phyloP scores from a whole-genome alignment of 1,140 invertebrate species.

The Drosophila arizonae region DNA sequence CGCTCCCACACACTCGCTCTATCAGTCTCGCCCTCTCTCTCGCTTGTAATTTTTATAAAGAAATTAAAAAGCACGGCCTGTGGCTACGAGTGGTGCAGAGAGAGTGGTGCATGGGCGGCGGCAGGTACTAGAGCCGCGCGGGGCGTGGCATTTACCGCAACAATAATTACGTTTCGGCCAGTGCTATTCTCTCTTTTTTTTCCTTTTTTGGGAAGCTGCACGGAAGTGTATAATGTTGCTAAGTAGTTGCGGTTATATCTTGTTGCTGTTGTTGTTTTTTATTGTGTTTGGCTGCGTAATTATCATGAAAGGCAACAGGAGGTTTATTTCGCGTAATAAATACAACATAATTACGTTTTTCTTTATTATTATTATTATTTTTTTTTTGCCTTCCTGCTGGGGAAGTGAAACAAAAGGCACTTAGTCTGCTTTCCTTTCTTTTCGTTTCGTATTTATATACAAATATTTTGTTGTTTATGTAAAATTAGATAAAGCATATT shows the following conservation, averaged over 20 bases:
- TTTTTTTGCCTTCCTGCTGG: slow-evolving; percentile 3
- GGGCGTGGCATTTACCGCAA: slow-evolving; percentile 64
- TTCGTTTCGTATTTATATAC: slow-evolving; percentile 3
- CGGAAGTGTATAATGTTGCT: slow-evolving; percentile 80
- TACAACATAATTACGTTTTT: slow-evolving; percentile 72
- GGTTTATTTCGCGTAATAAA: slow-evolving; percentile 75
- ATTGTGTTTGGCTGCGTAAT: slow-evolving; percentile 58
- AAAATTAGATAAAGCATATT: slow-evolving; percentile 26
- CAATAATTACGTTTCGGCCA: slow-evolving; percentile 78
- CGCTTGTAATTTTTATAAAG: slow-evolving; percentile 51
- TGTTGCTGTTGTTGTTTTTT: slow-evolving; percentile 33
- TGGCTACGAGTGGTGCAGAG: slow-evolving; percentile 37
- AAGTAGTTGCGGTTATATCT: slow-evolving; percentile 75
- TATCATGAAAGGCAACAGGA: slow-evolving; percentile 77
- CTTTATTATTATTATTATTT: too few relatives aligned
- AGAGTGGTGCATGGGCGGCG: background rate
- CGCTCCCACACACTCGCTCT: slow-evolving; percentile 9
- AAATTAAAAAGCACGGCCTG: slow-evolving; percentile 73
- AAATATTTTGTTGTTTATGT: slow-evolving; percentile 8
- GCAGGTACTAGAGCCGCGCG: slow-evolving; percentile 5
- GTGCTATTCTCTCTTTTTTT: background rate
- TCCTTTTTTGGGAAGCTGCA: slow-evolving; percentile 58
- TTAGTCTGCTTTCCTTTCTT: slow-evolving; percentile 9
- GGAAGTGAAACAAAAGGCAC: slow-evolving; percentile 31
- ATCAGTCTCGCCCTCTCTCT: background rate